Evolutionary conservation across 2,113 vertebrate species (phyloP).

Genomic region (Hemibates koningsi): DNA sequence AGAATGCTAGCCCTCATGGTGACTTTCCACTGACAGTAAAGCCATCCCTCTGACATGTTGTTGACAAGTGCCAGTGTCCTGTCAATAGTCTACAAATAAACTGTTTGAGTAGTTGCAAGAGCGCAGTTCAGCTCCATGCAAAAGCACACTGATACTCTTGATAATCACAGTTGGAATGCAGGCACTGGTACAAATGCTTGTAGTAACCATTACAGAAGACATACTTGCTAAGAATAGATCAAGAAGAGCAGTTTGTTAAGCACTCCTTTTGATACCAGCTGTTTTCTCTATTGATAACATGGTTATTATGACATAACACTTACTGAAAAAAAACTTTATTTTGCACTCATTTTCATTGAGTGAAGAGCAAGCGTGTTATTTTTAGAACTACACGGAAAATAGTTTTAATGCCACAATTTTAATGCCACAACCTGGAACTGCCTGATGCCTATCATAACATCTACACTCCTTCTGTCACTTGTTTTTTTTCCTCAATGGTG

Average conservation of each 20-base stretch:
- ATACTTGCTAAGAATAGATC: slow-evolving; percentile 50
- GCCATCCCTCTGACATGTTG: slow-evolving; percentile 42
- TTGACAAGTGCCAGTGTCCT: slow-evolving; percentile 54
- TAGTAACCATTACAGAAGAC: slow-evolving; percentile 46
- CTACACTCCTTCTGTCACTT: background rate
- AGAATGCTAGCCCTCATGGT: slow-evolving; percentile 2
- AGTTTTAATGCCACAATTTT: background rate
- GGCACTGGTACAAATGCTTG: slow-evolving; percentile 29
- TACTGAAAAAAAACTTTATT: background rate
- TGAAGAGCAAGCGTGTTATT: background rate
- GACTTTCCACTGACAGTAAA: slow-evolving; percentile 53
- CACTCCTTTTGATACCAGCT: slow-evolving; percentile 1
- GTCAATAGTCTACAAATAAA: slow-evolving; percentile 67
- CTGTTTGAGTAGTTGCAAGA: slow-evolving; percentile 52
- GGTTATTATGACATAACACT: background rate
- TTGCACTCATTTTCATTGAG: background rate
- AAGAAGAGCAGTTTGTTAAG: slow-evolving; percentile 11
- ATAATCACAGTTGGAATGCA: slow-evolving; percentile 50
- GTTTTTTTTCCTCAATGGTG: background rate
- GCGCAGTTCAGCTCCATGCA: background rate
- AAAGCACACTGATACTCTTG: slow-evolving; percentile 52
- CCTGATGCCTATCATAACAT: background rate
- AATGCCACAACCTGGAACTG: background rate
- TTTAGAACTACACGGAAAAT: background rate
- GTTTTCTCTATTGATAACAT: background rate